Evolutionary conservation across 2,113 vertebrate species (phyloP), one percentile per base, ranked within the genome.

Genomic region (Cyprinodon brontotheroides): DNA sequence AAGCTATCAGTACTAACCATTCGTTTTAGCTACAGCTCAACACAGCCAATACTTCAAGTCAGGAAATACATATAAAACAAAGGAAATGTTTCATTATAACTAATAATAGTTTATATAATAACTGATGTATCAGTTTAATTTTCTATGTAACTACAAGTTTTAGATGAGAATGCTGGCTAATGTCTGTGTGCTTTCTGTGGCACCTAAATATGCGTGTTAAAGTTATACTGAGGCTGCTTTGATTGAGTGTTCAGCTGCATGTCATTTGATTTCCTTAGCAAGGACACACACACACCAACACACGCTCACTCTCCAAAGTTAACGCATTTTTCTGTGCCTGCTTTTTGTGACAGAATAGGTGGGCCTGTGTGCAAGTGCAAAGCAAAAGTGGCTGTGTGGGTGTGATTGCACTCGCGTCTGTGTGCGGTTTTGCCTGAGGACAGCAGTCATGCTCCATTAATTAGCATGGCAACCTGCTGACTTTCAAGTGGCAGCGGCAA

Each of bases 401-500:
- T 60, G 72, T 68, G 68, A 40, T 63, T 29, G 64, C 48, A 60
- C 41, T 65, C 11, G 67, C 41, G 64, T 22, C 61, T 45, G 73
- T 65, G 77, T 20, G 86, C 67, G 77, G 61, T 75, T 83, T 72
- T 85, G 88, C 92, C 87, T 45, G 82, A 89, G 89, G 91, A 91
- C 86, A 90, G 74, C 71, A 86, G 86, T 89, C 84, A 84, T 82
- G 91, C 90, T 92, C 87, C 86, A 92, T 92, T 93, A 91, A 93
- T 93, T 93, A 92, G 86, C 86, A 65, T 82, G 80, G 86, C 88
- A 92, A 90, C 91, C 92, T 93, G 91, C 91, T 92, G 89, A 92
- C 91, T 92, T 91, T 92, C 86, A 92, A 92, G 90, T 86, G 86
- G 77, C 86, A 70, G 76, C 75, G 83, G 83, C 82, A 80, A 86